Evolutionary conservation across 1,140 invertebrate genomes (phyloP), one percentile per base, ranked within the genome.

Genomic region (Heterodera schachtii): DNA sequence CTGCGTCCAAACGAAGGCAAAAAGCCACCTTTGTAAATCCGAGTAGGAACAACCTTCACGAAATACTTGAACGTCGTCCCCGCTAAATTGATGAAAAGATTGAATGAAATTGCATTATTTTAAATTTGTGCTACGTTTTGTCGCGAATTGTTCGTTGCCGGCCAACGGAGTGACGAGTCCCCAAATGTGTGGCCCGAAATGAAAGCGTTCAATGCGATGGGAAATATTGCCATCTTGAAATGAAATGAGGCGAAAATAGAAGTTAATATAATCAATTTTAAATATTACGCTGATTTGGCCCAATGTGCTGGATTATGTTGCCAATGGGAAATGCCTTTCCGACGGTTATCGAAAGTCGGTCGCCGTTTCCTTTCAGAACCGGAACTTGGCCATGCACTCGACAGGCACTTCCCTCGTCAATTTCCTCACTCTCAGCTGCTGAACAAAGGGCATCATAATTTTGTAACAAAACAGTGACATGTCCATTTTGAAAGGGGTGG

Each of bases 171-270:
- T 82, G 3, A 89, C 87, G n/a, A 89, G 78, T 19, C 87, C 87
- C 69, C 86, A 85, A 77, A 90, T 82, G 21, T 88, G 86, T 3
- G 75, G 84, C 71, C 87, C 87, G 75, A 89, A 89, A 67, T 88
- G 85, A 67, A 89, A 90, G 46, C 86, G 70, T 79, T 89, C 87
- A 60, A 89, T 90, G 79, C 87, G 82, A 82, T 89, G 87, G n/a
- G 87, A 89, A 74, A 90, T 85, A 77, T 89, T 89, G 9, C 82
- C 83, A 67, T 81, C 79, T 82, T 31, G 31, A 31, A 31, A 31
- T 31, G 44, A 84, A 79, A 64, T 47, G 9, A n/a, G 31, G 31
- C 19, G 9, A 57, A n/a, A n/a, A n/a, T n/a, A n/a, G n/a, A n/a
- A n/a, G n/a, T n/a, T n/a, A n/a, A n/a, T n/a, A n/a, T n/a, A n/a